A percentile compares a stretch with the other conserved stretches of the same genome.
phyloP scores from a whole-genome alignment of 2,113 vertebrate species.

The Dendrocopos noguchii region DNA sequence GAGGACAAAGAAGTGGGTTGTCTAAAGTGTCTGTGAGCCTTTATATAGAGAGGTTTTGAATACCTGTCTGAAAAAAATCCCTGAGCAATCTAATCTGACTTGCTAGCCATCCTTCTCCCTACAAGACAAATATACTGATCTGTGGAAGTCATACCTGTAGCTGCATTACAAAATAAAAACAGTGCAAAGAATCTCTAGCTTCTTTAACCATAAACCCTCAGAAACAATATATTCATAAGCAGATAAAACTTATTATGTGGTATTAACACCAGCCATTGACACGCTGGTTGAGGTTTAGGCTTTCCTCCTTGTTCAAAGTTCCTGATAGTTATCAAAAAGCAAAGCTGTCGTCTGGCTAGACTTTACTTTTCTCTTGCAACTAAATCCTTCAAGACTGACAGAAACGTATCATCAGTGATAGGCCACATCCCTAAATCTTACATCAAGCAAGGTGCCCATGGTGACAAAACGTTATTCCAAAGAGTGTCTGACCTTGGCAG shows the following conservation, averaged over 20 bases:
- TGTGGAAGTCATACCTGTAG: neutral
- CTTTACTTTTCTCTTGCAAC: neutral
- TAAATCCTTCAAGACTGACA: conserved; percentile 35
- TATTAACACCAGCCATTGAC: neutral
- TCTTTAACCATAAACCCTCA: neutral
- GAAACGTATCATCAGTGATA: conserved; percentile 34
- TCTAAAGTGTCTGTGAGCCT: neutral
- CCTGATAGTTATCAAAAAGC: neutral
- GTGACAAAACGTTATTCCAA: conserved; percentile 55
- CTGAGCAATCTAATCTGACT: neutral
- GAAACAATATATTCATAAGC: neutral
- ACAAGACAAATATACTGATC: neutral
- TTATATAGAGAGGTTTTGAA: neutral
- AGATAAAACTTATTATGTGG: neutral
- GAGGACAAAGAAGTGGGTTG: neutral
- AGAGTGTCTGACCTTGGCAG: conserved; percentile 55
- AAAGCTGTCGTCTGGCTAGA: neutral
- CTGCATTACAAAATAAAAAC: neutral
- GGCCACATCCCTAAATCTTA: conserved; percentile 43
- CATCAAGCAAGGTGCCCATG: conserved; percentile 35
- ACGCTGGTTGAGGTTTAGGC: neutral
- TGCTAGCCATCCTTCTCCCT: neutral
- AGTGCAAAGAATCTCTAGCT: neutral
- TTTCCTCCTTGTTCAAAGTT: neutral
- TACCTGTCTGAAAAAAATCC: neutral